Base-by-base conservation (phyloP, 2,797 vertebrate genomes). In the Gallirallus australis region DNA sequence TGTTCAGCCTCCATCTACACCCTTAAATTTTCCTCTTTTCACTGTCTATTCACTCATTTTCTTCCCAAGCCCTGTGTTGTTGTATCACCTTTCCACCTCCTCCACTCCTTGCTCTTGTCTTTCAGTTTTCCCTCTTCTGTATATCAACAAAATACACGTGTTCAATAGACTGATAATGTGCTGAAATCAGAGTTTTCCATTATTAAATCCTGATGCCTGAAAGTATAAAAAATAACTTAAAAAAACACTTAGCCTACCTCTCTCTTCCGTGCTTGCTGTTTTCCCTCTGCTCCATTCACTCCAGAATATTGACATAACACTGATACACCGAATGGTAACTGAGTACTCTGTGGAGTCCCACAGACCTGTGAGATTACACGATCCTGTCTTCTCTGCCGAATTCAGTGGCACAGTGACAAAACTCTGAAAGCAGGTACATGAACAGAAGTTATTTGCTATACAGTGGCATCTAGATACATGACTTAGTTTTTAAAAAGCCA, bases 231-330 rank as follows among this genome's bases (percentile, higher is more conserved):
- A 50, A 84, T 65, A 87, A 27, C 39, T 60, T 3, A 48, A 33
- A 35, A 35, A 35, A 35, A 30, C 12, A 27, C 56, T 42, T 42
- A 70, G 27, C 88, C 88, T 91, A 94, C 98, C 97, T 97, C 95
- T 84, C 40, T 97, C 98, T 79, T 96, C 87, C 4, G 97, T 98
- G 30, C 59, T 95, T 91, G 83, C 96, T 3, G 1, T 88, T 95
- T 89, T 54, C 45, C 82, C 95, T 64, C 23, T 72, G 66, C 97
- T 98, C 98, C 98, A 98, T 23, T 94, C 97, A 63, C 98, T 98
- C 98, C 98, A 98, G 50, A 97, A 89, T 23, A 2, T 7, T n/a
- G 98, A 98, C 9, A 9, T 2, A 5, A 7, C 3, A 47, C 13
- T 57, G 8, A 6, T 53, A 70, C 97, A 98, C 7, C 37, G 95